Conservation (phyloP, 2,888 invertebrate species). For the Diloba caeruleocephala region DNA sequence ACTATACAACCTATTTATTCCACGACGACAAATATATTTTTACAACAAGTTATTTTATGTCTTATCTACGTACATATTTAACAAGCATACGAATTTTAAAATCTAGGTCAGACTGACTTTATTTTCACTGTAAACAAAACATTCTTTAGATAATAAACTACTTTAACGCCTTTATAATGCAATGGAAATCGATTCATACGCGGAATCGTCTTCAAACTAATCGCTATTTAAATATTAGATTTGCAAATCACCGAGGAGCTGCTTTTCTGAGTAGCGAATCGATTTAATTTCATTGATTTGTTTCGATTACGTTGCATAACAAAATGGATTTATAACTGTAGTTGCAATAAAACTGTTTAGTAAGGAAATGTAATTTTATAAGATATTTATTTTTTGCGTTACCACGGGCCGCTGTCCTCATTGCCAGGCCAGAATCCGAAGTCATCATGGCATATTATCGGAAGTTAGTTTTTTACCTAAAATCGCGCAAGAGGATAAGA, state of each 20-base stretch:
- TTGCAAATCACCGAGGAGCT: slow-evolving; percentile 58
- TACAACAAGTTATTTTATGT: slow-evolving; percentile 15
- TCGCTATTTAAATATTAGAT: slow-evolving; percentile 71
- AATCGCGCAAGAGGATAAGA: slow-evolving; percentile 9
- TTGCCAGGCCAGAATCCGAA: slow-evolving; percentile 57
- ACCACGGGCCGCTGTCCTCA: slow-evolving; percentile 47
- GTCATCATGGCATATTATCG: slow-evolving; percentile 13
- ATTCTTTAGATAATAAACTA: slow-evolving; percentile 13
- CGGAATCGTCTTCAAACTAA: slow-evolving; percentile 52
- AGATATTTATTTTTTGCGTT: slow-evolving; percentile 49
- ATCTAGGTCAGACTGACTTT: slow-evolving; percentile 29
- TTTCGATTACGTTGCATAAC: slow-evolving; percentile 56
- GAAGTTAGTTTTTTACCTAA: slow-evolving; percentile 17
- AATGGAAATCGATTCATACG: slow-evolving; percentile 45
- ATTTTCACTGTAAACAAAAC: slow-evolving; percentile 23
- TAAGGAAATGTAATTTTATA: slow-evolving; percentile 58
- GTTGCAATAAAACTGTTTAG: slow-evolving; percentile 53
- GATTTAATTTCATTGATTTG: slow-evolving; percentile 68
- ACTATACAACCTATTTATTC: slow-evolving; percentile 10
- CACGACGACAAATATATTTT: slow-evolving; percentile 12
- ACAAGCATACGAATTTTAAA: slow-evolving; percentile 12
- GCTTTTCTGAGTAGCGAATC: slow-evolving; percentile 66
- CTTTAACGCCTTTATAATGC: slow-evolving; percentile 1
- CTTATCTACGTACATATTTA: slow-evolving; percentile 21
- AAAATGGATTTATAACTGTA: slow-evolving; percentile 62